Evolutionary conservation across 2,888 invertebrate genomes (phyloP), one percentile per base, ranked within the genome.

Genomic region (Plebejus anna): DNA sequence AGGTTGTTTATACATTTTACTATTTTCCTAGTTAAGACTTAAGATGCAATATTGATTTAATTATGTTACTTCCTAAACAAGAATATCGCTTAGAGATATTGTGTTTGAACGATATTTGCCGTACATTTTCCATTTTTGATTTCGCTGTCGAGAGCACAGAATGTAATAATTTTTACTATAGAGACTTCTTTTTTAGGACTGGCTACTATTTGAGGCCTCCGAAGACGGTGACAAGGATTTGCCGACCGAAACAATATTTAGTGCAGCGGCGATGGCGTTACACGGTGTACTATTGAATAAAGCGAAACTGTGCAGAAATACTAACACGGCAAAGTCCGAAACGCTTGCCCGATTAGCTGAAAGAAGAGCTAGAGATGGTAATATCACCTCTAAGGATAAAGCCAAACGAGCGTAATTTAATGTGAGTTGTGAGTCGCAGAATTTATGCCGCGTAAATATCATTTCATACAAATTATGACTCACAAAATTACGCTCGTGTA

Each of bases 291-390:
- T 93, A 75, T 83, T 92, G 42, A 85, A 80, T 42, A 89, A 94
- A 80, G 91, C 94, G 0, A 86, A 89, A 77, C 75, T 80, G 1
- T 76, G 89, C 9, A 86, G 90, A 47, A 86, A 85, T 66, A 72
- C 76, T 0, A 94, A 95, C 79, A 83, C 90, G 0, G 82, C 87
- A 2, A 90, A 90, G 79, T 90, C 95, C 0, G 90, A 94, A 78
- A 86, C 92, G 79, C 83, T 94, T 6, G 88, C 94, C 1, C 86
- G 90, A 1, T 82, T 94, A 77, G 95, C 95, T 0, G 92, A 94
- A 81, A 90, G 94, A 77, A 86, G 95, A 80, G 95, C 95, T 1
- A 85, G 82, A 72, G 95, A 95, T 83, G 92, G 94, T 32, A 32
- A 32, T 94, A 32, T 3, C 28, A 9, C 59, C 7, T 22, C 22